Evolutionary conservation across 2,888 invertebrate genomes (phyloP), one percentile per base, ranked within the genome.

Genomic region (Tetanocera ferruginea): DNA sequence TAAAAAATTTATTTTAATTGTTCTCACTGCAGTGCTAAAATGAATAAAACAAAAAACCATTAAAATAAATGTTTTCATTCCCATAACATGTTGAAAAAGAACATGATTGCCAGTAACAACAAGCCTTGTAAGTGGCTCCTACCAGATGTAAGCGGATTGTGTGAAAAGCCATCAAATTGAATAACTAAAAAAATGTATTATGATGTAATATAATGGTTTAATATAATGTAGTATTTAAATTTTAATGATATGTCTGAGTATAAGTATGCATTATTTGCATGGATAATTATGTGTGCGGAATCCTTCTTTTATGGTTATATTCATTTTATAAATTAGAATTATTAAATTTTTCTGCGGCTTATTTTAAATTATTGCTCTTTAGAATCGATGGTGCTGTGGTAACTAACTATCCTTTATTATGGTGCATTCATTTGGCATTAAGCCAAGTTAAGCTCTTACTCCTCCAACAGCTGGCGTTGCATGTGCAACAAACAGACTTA

Each of bases 21-120:
- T 17, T 28, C 14, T 60, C 60, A 60, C 60, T 60, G 60, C 28
- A 60, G 14, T 60, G 60, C 60, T 60, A 28, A 60, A 60, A 60
- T 17, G 9, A 28, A 28, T 11, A 60, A 60, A 5, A 23, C 2
- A 60, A 60, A n/a, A 60, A 60, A 17, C 25, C 60, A 60, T 60
- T 60, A 28, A 60, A 60, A 60, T 60, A 60, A 60, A 60, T 60
- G 28, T 60, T 60, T 60, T 60, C 60, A 60, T 60, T 60, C 17
- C 11, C 60, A 43, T 37, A 8, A 37, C 37, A 37, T 37, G 37
- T 37, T 37, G 37, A 37, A 37, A 37, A 37, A 43, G 8, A 37
- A 43, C 11, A 43, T 6, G 11, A 11, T 1, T 11, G 6, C 4
- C 43, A 43, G 6, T 43, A 43, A 43, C 3, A 31, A 5, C 31